phyloP scores from a whole-genome alignment of 2,797 vertebrate species.

The Alca torda region DNA sequence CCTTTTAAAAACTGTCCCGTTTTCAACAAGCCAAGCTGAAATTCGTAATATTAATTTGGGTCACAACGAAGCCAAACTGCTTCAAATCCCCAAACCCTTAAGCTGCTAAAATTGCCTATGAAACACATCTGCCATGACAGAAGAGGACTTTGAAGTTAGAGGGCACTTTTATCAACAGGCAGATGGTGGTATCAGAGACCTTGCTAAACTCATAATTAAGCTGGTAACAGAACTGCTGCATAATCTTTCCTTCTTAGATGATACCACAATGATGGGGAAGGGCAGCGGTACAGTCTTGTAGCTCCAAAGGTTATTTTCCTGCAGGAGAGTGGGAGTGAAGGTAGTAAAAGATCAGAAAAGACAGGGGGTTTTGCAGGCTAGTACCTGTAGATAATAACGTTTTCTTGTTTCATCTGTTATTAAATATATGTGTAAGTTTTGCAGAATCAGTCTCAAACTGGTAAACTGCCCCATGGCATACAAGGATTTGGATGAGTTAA shows the following conservation, averaged over 20 bases:
- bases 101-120: neutral
- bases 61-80: neutral
- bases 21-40: neutral
- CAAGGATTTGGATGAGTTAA: neutral
- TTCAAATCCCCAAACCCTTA: neutral
- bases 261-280: neutral
- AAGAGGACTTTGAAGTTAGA: neutral
- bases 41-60: neutral
- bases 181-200: neutral
- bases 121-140: neutral
- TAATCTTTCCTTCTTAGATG: neutral
- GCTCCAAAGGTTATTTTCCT: neutral
- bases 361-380: neutral
- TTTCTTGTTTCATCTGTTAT: neutral
- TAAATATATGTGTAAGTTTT: neutral
- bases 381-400: neutral
- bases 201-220: neutral
- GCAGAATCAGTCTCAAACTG: neutral
- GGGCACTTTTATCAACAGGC: neutral
- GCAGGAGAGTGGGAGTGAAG: neutral
- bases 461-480: neutral
- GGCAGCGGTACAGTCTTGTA: neutral
- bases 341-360: neutral
- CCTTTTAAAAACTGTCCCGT: neutral
- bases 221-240: neutral